Evolutionary conservation across 2,113 vertebrate genomes (phyloP).

Genomic region (Bucco capensis): DNA sequence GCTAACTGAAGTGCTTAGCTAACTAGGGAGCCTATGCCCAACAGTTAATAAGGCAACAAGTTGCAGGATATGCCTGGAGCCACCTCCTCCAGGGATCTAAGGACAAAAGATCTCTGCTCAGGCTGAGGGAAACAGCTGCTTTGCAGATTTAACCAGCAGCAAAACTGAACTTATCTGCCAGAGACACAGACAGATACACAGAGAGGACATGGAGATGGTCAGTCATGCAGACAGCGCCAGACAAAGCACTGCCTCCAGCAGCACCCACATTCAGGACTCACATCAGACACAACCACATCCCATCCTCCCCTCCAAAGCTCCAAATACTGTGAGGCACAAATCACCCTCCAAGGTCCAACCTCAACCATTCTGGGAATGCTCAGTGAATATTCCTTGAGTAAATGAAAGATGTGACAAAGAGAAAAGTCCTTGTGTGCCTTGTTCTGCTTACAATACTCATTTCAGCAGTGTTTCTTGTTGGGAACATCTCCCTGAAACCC

Average conservation of each 20-base stretch:
- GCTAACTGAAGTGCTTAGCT: neutral
- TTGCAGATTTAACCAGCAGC: neutral
- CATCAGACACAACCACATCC: too few species aligned
- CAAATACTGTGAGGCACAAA: too few species aligned
- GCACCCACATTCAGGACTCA: too few species aligned
- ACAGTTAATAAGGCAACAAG: neutral
- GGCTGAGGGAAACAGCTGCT: neutral
- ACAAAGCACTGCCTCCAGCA: accelerated
- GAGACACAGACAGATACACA: neutral
- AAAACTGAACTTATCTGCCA: neutral
- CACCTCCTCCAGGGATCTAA: neutral
- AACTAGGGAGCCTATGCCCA: neutral
- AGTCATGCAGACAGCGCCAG: accelerated
- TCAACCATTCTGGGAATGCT: neutral
- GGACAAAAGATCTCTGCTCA: neutral
- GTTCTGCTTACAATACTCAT: neutral
- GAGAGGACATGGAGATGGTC: accelerated
- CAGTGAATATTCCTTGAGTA: neutral
- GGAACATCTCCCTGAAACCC: neutral
- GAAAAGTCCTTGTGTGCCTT: neutral
- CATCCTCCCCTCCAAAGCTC: too few species aligned
- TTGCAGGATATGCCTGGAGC: neutral
- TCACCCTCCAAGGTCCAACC: neutral
- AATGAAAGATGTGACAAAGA: neutral
- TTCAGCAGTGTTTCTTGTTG: neutral